Evolutionary conservation across 2,113 vertebrate species (phyloP).

Genomic region (Meleagris gallopavo): DNA sequence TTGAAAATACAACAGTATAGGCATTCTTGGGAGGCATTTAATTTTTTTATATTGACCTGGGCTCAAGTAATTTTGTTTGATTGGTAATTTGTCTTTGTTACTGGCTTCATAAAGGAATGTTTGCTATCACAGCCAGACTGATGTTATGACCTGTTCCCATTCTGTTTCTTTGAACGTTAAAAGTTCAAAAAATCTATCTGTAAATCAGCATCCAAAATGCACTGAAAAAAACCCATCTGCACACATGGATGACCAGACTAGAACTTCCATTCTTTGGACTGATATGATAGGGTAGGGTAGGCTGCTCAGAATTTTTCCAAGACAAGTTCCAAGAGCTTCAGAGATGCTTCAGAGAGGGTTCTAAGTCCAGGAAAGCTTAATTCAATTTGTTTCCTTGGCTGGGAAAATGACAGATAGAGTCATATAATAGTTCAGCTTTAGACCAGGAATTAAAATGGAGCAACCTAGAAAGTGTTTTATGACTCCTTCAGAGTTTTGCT

Average conservation of each 20-base stretch:
- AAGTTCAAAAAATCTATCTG: neutral
- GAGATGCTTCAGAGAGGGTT: neutral
- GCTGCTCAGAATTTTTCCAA: conserved; percentile 20
- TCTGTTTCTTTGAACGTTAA: neutral
- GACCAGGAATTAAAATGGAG: conserved; percentile 39
- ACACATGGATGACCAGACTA: neutral
- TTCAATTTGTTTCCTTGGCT: conserved; percentile 14
- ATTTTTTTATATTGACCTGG: neutral
- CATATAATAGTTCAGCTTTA: neutral
- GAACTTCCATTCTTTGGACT: conserved; percentile 19
- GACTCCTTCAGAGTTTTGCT: conserved; percentile 28
- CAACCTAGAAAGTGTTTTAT: conserved; percentile 55
- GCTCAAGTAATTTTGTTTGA: neutral
- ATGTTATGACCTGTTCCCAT: conserved; percentile 5
- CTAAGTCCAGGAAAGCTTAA: conserved; percentile 3
- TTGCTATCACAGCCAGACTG: neutral
- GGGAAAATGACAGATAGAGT: neutral
- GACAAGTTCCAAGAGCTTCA: conserved; percentile 39
- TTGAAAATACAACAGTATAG: neutral
- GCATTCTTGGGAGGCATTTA: neutral
- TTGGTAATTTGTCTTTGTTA: neutral
- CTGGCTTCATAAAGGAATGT: neutral
- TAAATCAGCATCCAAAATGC: neutral
- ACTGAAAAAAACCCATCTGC: neutral
- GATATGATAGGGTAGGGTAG: neutral